Conservation (phyloP, 1,140 invertebrate species). For the Sinella curviseta region DNA sequence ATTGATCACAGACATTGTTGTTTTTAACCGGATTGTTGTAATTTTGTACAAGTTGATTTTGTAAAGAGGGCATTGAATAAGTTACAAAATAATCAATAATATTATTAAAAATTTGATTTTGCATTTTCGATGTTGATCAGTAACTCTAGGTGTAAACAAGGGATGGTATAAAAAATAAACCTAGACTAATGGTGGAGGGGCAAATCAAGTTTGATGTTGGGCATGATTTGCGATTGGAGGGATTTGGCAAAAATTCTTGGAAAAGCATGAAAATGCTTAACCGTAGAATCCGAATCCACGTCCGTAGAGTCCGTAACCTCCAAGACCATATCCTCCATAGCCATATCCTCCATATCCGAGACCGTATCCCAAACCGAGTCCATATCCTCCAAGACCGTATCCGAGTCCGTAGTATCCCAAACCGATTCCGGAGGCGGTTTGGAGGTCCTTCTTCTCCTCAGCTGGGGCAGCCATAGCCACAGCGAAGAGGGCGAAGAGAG, state of each 20-base stretch:
- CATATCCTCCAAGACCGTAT: not conserved
- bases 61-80: too few species aligned
- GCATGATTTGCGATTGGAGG: not conserved
- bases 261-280: slow-evolving; percentile 13
- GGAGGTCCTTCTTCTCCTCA: slow-evolving; percentile 31
- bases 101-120: slow-evolving; percentile 22
- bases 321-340: slow-evolving; percentile 14
- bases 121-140: slow-evolving; percentile 1
- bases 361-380: not conserved
- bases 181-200: not conserved
- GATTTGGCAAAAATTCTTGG: not conserved
- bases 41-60: not conserved
- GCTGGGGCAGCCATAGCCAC: slow-evolving; percentile 27
- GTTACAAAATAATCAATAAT: not conserved
- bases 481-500: slow-evolving; percentile 35
- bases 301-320: slow-evolving; percentile 31
- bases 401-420: slow-evolving; percentile 5
- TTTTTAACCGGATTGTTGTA: not conserved
- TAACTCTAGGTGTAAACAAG: not conserved
- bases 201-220: not conserved
- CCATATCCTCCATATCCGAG: slow-evolving; percentile 27
- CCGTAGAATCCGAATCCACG: slow-evolving; percentile 35
- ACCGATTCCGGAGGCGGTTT: slow-evolving; percentile 34
- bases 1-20: not conserved
- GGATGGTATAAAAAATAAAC: not conserved